These are phyloP conservation scores for Ctenomys sociabilis DNA, from an alignment of 2,113 vertebrate species.

Conservation along the genomic window DNA sequence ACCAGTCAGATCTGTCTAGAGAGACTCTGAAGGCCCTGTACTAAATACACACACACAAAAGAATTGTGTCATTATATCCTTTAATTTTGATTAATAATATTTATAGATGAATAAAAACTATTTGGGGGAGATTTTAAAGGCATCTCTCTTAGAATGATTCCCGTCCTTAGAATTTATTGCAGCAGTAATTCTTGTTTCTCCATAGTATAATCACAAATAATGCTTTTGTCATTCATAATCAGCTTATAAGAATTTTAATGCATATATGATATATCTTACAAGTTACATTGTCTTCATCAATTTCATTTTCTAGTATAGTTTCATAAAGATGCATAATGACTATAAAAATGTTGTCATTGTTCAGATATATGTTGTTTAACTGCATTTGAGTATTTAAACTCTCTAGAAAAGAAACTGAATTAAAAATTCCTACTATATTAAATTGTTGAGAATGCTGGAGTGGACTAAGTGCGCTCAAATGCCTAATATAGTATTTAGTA, in stretches of 20 bases:
- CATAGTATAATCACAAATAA: not conserved
- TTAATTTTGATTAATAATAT: constrained; percentile 16
- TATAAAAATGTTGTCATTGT: constrained; percentile 15
- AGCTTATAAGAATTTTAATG: not conserved
- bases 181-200: not conserved
- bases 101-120: constrained; percentile 35
- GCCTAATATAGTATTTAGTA: not conserved
- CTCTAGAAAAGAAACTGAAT: constrained; percentile 1
- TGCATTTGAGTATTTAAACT: not conserved
- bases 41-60: no score
- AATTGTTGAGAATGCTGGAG: not conserved
- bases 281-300: not conserved
- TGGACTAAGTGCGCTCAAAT: not conserved
- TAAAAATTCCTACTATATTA: not conserved
- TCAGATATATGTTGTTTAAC: not conserved
- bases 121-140: constrained; percentile 44
- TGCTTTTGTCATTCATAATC: not conserved
- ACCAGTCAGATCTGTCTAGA: no score
- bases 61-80: not conserved
- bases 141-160: constrained; percentile 31
- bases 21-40: no score
- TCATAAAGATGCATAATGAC: not conserved
- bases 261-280: not conserved
- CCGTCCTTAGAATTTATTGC: not conserved
- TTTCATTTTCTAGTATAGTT: constrained; percentile 28